Evolutionary conservation across 2,113 vertebrate species (phyloP).

Genomic region (Cheilinus undulatus): DNA sequence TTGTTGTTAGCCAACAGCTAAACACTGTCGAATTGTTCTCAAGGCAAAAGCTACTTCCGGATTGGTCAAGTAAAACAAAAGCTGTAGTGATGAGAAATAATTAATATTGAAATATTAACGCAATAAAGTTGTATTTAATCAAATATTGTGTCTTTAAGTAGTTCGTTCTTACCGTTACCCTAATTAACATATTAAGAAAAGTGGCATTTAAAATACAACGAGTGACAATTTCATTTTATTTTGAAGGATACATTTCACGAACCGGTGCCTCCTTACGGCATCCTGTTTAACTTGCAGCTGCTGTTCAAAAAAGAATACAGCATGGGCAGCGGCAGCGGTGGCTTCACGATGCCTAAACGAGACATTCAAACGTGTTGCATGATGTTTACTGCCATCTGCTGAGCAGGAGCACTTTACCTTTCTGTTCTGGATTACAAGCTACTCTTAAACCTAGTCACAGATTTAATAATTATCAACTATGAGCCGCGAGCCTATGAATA

Average conservation of each 20-base stretch:
- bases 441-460: too few species aligned
- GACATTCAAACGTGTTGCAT: background rate
- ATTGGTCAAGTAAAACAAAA: background rate
- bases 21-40: rapidly evolving
- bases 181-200: rapidly evolving
- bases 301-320: background rate
- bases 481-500: too few species aligned
- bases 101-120: background rate
- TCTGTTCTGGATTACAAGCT: too few species aligned
- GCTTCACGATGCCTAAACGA: background rate
- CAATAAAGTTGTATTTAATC: background rate
- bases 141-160: rapidly evolving
- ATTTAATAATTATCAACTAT: too few species aligned
- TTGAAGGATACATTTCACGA: rapidly evolving
- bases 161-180: rapidly evolving
- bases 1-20: conserved; percentile 42
- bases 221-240: background rate
- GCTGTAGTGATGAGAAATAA: rapidly evolving
- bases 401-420: conserved; percentile 5
- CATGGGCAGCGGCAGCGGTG: background rate
- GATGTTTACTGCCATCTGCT: conserved; percentile 34
- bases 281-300: background rate
- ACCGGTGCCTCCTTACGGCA: background rate
- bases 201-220: rapidly evolving
- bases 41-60: background rate